A percentile compares a stretch with the other conserved stretches of the same genome.
phyloP scores from a whole-genome alignment of 2,113 vertebrate species.

The Nesoenas mayeri region DNA sequence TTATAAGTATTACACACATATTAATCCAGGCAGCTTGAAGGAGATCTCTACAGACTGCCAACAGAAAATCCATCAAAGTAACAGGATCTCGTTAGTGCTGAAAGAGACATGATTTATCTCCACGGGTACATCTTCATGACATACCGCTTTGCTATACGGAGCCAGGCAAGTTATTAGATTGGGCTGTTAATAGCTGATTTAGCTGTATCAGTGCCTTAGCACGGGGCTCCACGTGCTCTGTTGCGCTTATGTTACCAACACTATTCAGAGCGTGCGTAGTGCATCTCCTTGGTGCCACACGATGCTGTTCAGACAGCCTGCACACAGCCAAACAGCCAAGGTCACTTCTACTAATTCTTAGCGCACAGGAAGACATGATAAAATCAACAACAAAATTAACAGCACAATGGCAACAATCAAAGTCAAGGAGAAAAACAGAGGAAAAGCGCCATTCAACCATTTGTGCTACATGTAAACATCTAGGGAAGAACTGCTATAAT shows the following conservation, averaged over 20 bases:
- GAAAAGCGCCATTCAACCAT: neutral
- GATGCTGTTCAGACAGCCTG: neutral
- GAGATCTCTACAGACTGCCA: neutral
- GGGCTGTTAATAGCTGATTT: neutral
- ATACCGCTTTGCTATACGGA: neutral
- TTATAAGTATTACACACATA: neutral
- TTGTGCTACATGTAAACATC: neutral
- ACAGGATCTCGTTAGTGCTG: neutral
- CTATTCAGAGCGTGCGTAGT: neutral
- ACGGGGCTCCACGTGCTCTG: neutral
- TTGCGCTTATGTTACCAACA: neutral
- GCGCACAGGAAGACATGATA: neutral
- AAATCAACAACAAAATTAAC: neutral
- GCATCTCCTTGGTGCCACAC: neutral
- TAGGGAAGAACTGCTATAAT: neutral
- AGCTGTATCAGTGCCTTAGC: neutral
- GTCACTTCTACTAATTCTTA: neutral
- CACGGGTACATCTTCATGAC: neutral
- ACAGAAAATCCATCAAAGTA: slow-evolving; percentile 36
- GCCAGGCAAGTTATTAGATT: neutral
- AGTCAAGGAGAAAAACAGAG: neutral
- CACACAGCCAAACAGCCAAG: neutral
- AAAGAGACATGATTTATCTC: slow-evolving; percentile 3
- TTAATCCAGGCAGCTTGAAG: neutral
- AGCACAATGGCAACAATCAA: neutral